A percentile compares a stretch with the other conserved stretches of the same genome.
These are phyloP conservation scores for Ostrea denselamellosa DNA, from an alignment of 1,140 invertebrate species.

Conservation along the genomic window DNA sequence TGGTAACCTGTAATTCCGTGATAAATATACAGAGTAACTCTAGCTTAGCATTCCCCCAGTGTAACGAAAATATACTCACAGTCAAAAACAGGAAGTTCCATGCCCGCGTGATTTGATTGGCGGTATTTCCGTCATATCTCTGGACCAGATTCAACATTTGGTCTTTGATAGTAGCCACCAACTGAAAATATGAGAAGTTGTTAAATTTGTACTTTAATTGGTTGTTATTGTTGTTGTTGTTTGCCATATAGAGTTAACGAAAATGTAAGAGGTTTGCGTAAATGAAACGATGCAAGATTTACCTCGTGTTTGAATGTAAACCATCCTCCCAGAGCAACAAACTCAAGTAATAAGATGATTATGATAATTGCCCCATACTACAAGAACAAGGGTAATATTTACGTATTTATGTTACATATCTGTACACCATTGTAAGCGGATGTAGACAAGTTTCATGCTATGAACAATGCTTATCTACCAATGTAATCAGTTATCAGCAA, in stretches of 20 bases:
- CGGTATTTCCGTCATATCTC: conserved; percentile 49
- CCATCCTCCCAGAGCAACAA: conserved; percentile 45
- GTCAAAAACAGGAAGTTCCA: conserved; percentile 54
- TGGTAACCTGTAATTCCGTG: too few species aligned
- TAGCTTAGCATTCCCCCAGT: too few species aligned
- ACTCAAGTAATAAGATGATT: conserved; percentile 40
- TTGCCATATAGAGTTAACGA: too few species aligned
- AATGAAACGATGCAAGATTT: background rate
- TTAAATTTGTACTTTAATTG: background rate
- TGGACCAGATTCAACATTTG: conserved; percentile 51
- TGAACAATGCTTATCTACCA: too few species aligned
- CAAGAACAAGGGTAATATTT: background rate
- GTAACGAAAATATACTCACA: conserved; percentile 24
- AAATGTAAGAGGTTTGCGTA: background rate
- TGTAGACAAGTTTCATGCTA: too few species aligned
- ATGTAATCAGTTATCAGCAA: too few species aligned
- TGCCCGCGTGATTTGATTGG: conserved; percentile 41
- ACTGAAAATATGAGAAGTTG: background rate
- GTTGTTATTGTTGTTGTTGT: too few species aligned
- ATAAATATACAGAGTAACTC: too few species aligned
- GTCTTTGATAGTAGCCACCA: conserved; percentile 42
- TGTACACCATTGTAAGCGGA: too few species aligned
- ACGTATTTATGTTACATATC: too few species aligned
- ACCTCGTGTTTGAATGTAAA: conserved; percentile 54
- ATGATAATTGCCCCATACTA: conserved; percentile 50